Evolutionary conservation across 2,113 vertebrate species (phyloP), one percentile per base, ranked within the genome.

Genomic region (Pomatorhinus ruficollis): DNA sequence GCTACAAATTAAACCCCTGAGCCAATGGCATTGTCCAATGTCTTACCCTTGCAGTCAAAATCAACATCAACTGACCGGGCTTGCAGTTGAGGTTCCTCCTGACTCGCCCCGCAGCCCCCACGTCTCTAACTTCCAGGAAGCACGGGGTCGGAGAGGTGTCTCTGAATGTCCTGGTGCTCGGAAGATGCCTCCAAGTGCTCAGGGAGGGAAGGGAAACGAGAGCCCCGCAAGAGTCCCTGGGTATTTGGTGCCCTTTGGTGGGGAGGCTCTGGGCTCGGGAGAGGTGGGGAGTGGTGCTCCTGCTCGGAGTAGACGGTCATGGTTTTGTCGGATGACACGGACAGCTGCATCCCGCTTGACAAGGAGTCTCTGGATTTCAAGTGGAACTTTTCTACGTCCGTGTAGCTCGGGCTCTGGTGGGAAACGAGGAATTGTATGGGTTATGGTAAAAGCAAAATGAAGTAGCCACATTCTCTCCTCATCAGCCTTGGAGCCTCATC

Each of bases 201-300:
- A 1, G 99, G 99, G 76, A 99, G 99, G 33, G 99, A 99, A 61
- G 99, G 98, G 95, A 98, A 99, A 24, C 97, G 98, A 85, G 98
- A 97, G 93, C 98, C 97, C 89, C 89, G 59, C 27, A 89, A 83
- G n/a, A 98, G 98, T 97, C 98, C 98, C n/a, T 97, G 96, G 64
- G 86, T 71, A 7, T 85, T 93, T 30, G 92, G 59, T 87, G 93
- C 68, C 93, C 45, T 85, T 95, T 95, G 94, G 78, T 97, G 95
- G 50, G 93, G 95, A 77, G 94, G 97, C 92, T 94, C 97, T 74
- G 92, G 93, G 63, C 70, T 65, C 2, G 52, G 89, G 79, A 92
- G 80, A 83, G 95, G 65, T 52, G 94, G 97, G 70, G 87, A 88
- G 35, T 49, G 92, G 50, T 92, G 97, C 79, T 98, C 97, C 28